Evolutionary conservation across 2,797 vertebrate genomes (phyloP).

Genomic region (Enteromius fasciolatus): DNA sequence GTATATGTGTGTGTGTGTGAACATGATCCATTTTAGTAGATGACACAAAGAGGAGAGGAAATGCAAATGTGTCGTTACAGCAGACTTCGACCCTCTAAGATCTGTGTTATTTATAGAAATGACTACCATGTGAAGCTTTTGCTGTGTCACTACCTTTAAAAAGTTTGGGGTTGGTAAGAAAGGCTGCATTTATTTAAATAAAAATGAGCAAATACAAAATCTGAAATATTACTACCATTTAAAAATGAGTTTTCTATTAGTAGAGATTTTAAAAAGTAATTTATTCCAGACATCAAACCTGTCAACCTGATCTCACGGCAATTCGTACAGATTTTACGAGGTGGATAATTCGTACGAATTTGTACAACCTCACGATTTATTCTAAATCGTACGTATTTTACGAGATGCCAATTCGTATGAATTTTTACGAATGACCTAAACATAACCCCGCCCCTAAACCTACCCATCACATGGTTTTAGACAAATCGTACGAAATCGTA

Average conservation of each 20-base stretch:
- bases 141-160: not conserved
- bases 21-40: not conserved
- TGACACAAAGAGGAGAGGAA: conserved; percentile 3
- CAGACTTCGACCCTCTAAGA: not conserved
- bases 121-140: not conserved
- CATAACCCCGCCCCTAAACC: too few relatives aligned
- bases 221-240: not conserved
- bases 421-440: too few relatives aligned
- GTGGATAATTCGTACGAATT: too few relatives aligned
- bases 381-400: too few relatives aligned
- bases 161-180: not conserved
- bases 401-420: too few relatives aligned
- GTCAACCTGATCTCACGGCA: too few relatives aligned
- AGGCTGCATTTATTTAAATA: not conserved
- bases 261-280: not conserved
- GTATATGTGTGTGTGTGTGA: not conserved
- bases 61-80: conserved; percentile 14
- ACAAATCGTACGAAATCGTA: too few relatives aligned
- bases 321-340: too few relatives aligned
- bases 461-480: too few relatives aligned
- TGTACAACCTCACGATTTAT: too few relatives aligned
- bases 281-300: not conserved
- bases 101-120: conserved; percentile 22
- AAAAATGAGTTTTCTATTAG: not conserved
- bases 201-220: not conserved